Conservation (phyloP, 2,888 invertebrate species). For the Nemotelus nigrinus region DNA sequence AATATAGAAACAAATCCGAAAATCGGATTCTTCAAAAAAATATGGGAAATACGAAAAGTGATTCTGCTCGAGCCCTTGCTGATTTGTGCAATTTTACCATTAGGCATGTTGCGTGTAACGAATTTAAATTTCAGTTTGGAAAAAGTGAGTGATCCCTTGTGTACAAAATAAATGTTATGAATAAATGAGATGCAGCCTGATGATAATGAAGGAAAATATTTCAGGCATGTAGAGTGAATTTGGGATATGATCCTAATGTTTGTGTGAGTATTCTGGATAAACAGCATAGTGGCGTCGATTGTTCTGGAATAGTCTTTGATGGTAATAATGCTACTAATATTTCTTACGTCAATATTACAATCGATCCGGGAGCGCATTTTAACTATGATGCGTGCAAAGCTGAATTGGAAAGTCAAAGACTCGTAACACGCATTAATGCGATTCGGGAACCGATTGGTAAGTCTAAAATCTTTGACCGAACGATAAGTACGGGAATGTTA, state of each 20-base stretch:
- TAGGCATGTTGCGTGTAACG: constrained; percentile 31
- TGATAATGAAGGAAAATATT: constrained; percentile 15
- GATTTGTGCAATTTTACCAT: constrained; percentile 31
- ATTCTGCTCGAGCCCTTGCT: constrained; percentile 38
- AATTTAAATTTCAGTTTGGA: constrained; percentile 43
- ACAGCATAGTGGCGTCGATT: constrained; percentile 1
- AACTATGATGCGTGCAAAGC: constrained; percentile 63
- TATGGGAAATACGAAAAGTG: constrained; percentile 35
- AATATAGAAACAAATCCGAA: background rate
- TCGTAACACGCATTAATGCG: constrained; percentile 60
- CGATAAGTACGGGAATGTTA: no score
- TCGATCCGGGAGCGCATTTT: constrained; percentile 52
- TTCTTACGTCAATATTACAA: background rate
- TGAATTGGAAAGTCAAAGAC: constrained; percentile 62
- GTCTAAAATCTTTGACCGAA: constrained; percentile 12
- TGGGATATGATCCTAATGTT: constrained; percentile 18
- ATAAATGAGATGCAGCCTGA: background rate
- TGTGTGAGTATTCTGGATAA: constrained; percentile 41
- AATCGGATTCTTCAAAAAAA: constrained; percentile 15
- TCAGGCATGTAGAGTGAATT: constrained; percentile 43
- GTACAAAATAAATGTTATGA: background rate
- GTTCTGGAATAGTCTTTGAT: constrained; percentile 51
- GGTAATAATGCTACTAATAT: constrained; percentile 49
- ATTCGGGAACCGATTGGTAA: constrained; percentile 63
- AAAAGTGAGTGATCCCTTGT: constrained; percentile 36